Evolutionary conservation across 2,888 invertebrate species (phyloP).

Genomic region (Aphodius granarius): DNA sequence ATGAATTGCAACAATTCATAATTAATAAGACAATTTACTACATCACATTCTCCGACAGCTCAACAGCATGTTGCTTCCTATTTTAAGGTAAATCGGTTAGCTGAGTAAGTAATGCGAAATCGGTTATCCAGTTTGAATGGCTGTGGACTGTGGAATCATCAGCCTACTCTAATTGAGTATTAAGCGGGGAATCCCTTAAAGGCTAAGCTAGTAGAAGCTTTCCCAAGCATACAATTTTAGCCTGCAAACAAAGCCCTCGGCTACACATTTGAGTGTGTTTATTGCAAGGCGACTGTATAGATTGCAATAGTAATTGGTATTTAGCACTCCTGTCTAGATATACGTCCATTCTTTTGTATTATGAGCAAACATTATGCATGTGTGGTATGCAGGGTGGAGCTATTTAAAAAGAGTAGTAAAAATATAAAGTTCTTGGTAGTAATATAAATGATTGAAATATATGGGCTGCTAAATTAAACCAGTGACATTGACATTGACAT

Average conservation of each 20-base stretch:
- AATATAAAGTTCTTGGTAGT: too few relatives aligned
- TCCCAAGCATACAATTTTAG: not conserved
- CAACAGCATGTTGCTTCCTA: too few relatives aligned
- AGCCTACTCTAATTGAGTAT: not conserved
- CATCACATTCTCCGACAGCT: too few relatives aligned
- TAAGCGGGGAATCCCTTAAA: not conserved
- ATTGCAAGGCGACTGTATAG: not conserved
- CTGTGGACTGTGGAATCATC: not conserved
- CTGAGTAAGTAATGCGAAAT: not conserved
- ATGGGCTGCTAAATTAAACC: too few relatives aligned
- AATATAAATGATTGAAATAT: too few relatives aligned
- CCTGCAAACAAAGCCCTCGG: not conserved
- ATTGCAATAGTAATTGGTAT: not conserved
- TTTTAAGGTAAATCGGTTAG: too few relatives aligned
- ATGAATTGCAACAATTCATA: too few relatives aligned
- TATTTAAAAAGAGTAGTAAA: too few relatives aligned
- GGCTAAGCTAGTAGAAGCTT: not conserved
- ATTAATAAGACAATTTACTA: too few relatives aligned
- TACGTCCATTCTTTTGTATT: not conserved
- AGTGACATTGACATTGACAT: not conserved
- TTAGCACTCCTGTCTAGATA: not conserved
- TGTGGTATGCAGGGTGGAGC: too few relatives aligned
- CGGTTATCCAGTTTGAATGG: not conserved
- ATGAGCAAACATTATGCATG: not conserved
- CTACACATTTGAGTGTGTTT: not conserved